Conservation (phyloP, 2,888 invertebrate genomes). For the Nomada goodeniana region DNA sequence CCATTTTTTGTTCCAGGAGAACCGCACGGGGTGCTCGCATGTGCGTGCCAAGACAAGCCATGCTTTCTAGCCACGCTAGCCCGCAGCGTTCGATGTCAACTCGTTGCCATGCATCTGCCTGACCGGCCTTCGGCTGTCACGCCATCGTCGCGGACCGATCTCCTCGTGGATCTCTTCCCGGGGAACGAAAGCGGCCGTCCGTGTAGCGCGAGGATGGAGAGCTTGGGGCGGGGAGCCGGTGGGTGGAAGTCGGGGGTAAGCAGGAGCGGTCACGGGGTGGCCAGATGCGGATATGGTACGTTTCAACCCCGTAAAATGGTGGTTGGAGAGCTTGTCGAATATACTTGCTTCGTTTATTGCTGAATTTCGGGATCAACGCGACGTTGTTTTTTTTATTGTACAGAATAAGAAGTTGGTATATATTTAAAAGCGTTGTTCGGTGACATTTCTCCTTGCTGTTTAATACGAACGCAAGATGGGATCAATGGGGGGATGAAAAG, state of each 20-base stretch:
- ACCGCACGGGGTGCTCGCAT: slow-evolving; percentile 46
- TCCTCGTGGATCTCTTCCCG: slow-evolving; percentile 10
- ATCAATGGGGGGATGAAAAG: too few species aligned
- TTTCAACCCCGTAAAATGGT: too few species aligned
- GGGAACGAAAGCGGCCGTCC: neutral
- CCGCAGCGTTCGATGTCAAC: slow-evolving; percentile 78
- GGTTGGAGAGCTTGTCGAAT: too few species aligned
- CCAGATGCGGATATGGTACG: neutral
- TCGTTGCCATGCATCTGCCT: slow-evolving; percentile 77
- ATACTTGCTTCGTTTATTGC: too few species aligned
- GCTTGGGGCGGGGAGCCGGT: neutral
- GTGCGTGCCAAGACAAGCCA: slow-evolving; percentile 59
- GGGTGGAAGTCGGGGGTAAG: neutral
- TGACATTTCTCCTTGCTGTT: too few species aligned
- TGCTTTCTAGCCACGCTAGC: slow-evolving; percentile 70
- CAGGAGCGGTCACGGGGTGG: neutral
- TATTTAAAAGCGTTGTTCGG: too few species aligned
- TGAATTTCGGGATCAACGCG: too few species aligned
- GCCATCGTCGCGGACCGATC: slow-evolving; percentile 59
- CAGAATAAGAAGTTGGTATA: too few species aligned
- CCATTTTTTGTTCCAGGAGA: slow-evolving; percentile 57
- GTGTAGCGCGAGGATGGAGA: neutral
- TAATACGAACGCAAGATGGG: too few species aligned
- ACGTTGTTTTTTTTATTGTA: too few species aligned
- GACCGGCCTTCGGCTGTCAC: slow-evolving; percentile 74